Evolutionary conservation across 2,113 vertebrate genomes (phyloP), one percentile per base, ranked within the genome.

Genomic region (Ascaphus truei): DNA sequence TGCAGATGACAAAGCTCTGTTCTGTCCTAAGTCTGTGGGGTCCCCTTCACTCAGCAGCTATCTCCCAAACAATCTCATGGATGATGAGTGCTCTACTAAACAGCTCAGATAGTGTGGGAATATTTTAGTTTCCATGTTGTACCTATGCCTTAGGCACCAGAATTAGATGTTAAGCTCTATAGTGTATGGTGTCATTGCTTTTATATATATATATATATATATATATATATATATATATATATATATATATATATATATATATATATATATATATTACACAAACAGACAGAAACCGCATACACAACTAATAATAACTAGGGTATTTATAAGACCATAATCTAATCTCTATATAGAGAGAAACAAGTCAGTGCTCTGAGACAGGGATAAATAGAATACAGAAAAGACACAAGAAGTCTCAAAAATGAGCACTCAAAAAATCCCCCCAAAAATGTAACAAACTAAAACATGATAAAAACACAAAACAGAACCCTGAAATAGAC

Each of bases 41-140:
- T 52, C 15, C 75, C 65, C 47, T 73, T 68, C 59, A 1, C 37
- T 18, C 71, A 74, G 73, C 63, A 75, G 51, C 72, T 71, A 72
- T 62, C 57, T 78, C 81, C 75, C 76, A 77, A 79, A 80, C 71
- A 83, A 81, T 79, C 67, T 80, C 75, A 61, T 30, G 76, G 65
- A 75, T 53, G 79, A 74, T 79, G 60, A 48, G 55, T 37, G 73
- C 73, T 56, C 63, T 73, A 51, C 11, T 63, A 75, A 75, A 71
- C 67, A 68, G 55, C 55, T 60, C 55, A 41, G 59, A 51, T 57
- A 71, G 45, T 61, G 67, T 59, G 66, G 55, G 66, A 60, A 60
- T 71, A 71, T 71, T 61, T 25, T 29, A 47, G 39, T 57, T 47
- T 47, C 33, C 12, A 27, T 36, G n/a, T 71, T 12, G 4, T 51